Evolutionary conservation across 2,797 vertebrate genomes (phyloP).

Genomic region (Gephyroberyx darwinii): DNA sequence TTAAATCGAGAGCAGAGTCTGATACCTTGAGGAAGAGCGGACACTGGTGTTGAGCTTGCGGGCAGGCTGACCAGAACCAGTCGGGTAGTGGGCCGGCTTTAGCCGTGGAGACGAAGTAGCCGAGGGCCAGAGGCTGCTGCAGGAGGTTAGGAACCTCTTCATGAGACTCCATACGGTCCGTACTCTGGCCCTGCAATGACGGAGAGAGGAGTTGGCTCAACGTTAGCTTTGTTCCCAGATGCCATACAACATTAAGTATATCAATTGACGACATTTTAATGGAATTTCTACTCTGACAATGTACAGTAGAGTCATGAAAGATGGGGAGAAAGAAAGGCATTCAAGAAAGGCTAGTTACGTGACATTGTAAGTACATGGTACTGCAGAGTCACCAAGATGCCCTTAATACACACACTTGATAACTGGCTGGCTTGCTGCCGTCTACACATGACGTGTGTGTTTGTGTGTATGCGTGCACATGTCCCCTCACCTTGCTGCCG

Average conservation of each 20-base stretch:
- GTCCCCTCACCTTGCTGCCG: constrained; percentile 89
- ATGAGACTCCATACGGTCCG: constrained; percentile 95
- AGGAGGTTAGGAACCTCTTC: constrained; percentile 97
- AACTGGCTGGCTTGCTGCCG: background rate
- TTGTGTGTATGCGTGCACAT: background rate
- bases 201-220: background rate
- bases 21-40: constrained; percentile 98
- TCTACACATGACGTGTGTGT: background rate
- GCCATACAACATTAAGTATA: background rate
- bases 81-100: constrained; percentile 97
- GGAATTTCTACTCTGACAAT: no score
- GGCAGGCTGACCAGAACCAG: constrained; percentile 99
- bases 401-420: no score
- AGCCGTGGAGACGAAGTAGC: constrained; percentile 97
- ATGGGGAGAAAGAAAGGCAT: no score
- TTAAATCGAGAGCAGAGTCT: background rate
- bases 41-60: constrained; percentile 99
- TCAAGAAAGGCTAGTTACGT: no score
- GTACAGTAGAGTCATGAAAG: no score
- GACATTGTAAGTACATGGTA: no score
- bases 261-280: no score
- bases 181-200: constrained; percentile 88
- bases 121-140: constrained; percentile 96
- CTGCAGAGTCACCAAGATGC: no score
- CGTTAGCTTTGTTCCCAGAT: constrained; percentile 7